phyloP scores from a whole-genome alignment of 2,113 vertebrate genomes.

The Camelus bactrianus region DNA sequence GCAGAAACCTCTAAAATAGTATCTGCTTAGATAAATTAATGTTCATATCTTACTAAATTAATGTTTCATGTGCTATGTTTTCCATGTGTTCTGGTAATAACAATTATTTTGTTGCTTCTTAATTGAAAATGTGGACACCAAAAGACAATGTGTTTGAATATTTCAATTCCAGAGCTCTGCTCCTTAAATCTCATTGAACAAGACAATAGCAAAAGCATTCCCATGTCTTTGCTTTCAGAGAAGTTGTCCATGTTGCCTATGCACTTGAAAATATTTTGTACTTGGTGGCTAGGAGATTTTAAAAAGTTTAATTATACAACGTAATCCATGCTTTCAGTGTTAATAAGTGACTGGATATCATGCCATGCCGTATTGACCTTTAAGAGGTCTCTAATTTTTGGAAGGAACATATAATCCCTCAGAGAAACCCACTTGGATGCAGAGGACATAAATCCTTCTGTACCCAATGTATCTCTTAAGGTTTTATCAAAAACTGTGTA shows the following conservation, averaged over 20 bases:
- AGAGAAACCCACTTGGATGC: not conserved
- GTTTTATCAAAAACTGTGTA: constrained; percentile 39
- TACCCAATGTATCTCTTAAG: not conserved
- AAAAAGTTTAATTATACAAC: not conserved
- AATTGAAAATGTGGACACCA: not conserved
- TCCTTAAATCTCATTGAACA: not conserved
- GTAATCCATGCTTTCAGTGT: not conserved
- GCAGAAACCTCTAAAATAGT: not conserved
- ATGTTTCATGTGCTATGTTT: not conserved
- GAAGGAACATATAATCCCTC: not conserved
- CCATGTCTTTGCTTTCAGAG: not conserved
- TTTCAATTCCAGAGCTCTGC: not conserved
- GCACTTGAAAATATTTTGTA: not conserved
- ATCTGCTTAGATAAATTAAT: not conserved
- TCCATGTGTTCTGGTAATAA: not conserved
- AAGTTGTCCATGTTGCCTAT: not conserved
- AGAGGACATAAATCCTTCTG: constrained; percentile 43
- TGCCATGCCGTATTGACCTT: not conserved
- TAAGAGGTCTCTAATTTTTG: constrained; percentile 9
- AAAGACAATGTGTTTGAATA: not conserved
- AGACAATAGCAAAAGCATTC: not conserved
- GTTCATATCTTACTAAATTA: not conserved
- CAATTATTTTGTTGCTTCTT: not conserved
- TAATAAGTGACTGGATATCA: not conserved
- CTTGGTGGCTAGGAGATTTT: not conserved